Percentiles rank a stretch among this genome's conserved stretches.
phyloP scores from a whole-genome alignment of 2,797 vertebrate species.

The Peromyscus attwateri region DNA sequence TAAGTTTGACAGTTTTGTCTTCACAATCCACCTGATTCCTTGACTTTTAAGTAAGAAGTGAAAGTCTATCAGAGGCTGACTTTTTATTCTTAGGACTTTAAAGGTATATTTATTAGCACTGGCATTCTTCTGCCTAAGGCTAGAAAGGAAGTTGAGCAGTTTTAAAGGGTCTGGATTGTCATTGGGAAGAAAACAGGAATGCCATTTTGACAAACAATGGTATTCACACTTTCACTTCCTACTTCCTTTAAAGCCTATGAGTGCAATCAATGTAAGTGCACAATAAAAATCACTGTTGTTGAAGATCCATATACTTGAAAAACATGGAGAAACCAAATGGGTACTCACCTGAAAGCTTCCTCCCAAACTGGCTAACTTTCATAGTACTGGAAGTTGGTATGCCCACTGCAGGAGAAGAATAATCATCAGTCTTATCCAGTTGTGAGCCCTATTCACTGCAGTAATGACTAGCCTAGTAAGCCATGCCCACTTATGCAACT shows the following conservation, averaged over 20 bases:
- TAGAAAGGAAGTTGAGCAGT: not conserved
- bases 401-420: not conserved
- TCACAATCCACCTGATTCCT: constrained; percentile 57
- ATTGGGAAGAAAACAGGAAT: constrained; percentile 46
- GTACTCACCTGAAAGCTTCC: not conserved
- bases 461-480: not conserved
- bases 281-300: not conserved
- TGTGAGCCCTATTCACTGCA: not conserved
- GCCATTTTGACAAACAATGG: not conserved
- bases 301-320: not conserved
- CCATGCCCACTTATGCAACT: not conserved
- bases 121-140: constrained; percentile 44
- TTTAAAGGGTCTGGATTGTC: constrained; percentile 1
- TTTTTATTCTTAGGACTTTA: not conserved
- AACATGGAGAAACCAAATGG: not conserved
- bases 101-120: constrained; percentile 16
- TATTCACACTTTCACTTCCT: not conserved
- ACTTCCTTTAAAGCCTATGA: not conserved
- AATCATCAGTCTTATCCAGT: too few relatives aligned
- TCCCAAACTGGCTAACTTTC: not conserved
- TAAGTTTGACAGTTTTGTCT: constrained; percentile 74
- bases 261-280: not conserved
- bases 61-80: constrained; percentile 10
- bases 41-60: constrained; percentile 70
- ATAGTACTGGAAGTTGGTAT: not conserved